Conservation (phyloP, 1,140 invertebrate species). For the Reticulitermes speratus region DNA sequence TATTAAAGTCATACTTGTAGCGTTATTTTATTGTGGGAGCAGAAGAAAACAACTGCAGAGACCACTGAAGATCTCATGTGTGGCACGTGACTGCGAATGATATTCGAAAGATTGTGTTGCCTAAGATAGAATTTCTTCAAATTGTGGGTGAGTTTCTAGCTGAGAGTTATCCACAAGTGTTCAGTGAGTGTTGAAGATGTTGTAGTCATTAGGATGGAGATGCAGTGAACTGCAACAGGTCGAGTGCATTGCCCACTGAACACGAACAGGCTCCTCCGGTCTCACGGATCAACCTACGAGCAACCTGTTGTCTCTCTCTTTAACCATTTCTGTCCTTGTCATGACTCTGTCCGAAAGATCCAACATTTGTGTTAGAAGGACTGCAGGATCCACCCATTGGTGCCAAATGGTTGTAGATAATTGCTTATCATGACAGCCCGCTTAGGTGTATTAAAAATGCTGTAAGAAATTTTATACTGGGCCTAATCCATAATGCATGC, state of each 20-base stretch:
- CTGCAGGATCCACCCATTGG: background rate
- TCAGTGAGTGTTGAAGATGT: background rate
- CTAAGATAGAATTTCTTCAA: background rate
- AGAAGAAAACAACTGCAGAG: background rate
- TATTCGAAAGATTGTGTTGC: background rate
- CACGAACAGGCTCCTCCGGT: slow-evolving; percentile 2
- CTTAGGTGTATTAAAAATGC: background rate
- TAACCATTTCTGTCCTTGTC: background rate
- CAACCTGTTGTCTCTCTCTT: background rate
- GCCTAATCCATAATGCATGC: background rate
- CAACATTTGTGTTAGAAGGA: background rate
- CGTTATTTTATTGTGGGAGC: background rate
- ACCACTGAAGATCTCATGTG: background rate
- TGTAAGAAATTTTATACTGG: background rate
- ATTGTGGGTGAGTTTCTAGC: background rate
- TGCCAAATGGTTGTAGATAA: background rate
- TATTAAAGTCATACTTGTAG: background rate
- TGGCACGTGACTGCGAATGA: background rate
- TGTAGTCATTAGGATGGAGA: background rate
- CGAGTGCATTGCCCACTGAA: slow-evolving; percentile 16
- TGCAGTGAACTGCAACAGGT: slow-evolving; percentile 4
- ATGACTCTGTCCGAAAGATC: background rate
- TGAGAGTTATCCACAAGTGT: background rate
- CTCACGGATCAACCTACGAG: slow-evolving; percentile 9
- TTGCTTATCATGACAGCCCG: background rate